Evolutionary conservation across 2,888 invertebrate genomes (phyloP).

Genomic region (Colostygia pectinataria): DNA sequence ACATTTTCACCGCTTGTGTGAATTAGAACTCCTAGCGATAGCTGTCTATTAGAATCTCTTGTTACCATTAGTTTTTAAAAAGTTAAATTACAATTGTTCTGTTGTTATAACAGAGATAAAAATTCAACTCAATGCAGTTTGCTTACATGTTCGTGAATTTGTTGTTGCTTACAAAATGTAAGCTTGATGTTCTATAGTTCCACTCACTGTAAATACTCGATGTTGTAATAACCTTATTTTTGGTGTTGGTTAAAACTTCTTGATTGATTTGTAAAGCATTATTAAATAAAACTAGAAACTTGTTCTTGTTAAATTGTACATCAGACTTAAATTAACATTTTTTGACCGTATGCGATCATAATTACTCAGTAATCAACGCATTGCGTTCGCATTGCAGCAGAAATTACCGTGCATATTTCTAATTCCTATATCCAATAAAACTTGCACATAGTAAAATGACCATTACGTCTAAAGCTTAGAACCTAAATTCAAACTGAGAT

Average conservation of each 20-base stretch:
- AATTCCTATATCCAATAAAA: neutral
- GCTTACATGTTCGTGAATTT: conserved; percentile 9
- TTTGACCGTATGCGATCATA: conserved; percentile 7
- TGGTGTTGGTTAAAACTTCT: too few relatives aligned
- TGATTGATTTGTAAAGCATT: too few relatives aligned
- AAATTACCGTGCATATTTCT: conserved; percentile 4
- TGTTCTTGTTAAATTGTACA: too few relatives aligned
- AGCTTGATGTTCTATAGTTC: conserved; percentile 9
- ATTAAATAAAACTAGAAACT: too few relatives aligned
- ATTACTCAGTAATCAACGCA: conserved; percentile 1
- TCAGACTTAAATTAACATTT: conserved; percentile 5
- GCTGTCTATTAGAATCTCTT: conserved; percentile 2
- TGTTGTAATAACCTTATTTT: too few relatives aligned
- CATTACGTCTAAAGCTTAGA: neutral
- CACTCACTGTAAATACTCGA: too few relatives aligned
- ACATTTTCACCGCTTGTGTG: conserved; percentile 7
- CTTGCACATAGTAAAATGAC: neutral
- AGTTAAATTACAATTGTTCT: neutral
- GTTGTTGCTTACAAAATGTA: conserved; percentile 11
- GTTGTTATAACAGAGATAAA: neutral
- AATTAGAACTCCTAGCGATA: neutral
- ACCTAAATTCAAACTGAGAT: neutral
- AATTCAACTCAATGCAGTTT: neutral
- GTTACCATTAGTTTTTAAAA: neutral
- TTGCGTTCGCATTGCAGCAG: neutral